Evolutionary conservation across 2,888 invertebrate genomes (phyloP).

Genomic region (Smittia aterrima): DNA sequence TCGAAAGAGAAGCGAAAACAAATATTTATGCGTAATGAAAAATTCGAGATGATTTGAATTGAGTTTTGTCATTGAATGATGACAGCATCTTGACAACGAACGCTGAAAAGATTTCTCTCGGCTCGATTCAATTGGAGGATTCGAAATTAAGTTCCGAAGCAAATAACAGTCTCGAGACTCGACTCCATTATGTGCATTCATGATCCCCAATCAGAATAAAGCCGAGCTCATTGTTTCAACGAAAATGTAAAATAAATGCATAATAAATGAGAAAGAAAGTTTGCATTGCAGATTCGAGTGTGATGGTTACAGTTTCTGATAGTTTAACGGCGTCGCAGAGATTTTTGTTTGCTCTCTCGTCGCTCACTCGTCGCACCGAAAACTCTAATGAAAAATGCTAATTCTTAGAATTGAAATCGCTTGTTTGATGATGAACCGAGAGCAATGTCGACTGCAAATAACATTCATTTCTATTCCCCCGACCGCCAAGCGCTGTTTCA

Average conservation of each 20-base stretch:
- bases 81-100: neutral
- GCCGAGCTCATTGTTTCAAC: neutral
- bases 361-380: neutral
- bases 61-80: neutral
- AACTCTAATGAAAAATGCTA: constrained; percentile 26
- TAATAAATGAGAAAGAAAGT: constrained; percentile 11
- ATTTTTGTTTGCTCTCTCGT: neutral
- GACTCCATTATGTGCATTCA: constrained; percentile 13
- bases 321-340: neutral
- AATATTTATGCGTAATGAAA: neutral
- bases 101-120: neutral
- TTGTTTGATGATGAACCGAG: constrained; percentile 21
- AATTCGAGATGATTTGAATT: neutral
- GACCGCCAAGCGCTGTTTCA: neutral
- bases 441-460: constrained; percentile 8
- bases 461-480: constrained; percentile 14
- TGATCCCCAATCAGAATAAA: constrained; percentile 10
- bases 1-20: too few relatives aligned
- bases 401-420: constrained; percentile 21
- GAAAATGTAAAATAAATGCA: constrained; percentile 13
- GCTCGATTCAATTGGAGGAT: neutral
- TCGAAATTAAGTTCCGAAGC: neutral
- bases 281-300: constrained; percentile 5
- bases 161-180: neutral
- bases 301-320: neutral